Conservation (phyloP, 2,797 vertebrate genomes). For the Pseudotriccus pelzelni region DNA sequence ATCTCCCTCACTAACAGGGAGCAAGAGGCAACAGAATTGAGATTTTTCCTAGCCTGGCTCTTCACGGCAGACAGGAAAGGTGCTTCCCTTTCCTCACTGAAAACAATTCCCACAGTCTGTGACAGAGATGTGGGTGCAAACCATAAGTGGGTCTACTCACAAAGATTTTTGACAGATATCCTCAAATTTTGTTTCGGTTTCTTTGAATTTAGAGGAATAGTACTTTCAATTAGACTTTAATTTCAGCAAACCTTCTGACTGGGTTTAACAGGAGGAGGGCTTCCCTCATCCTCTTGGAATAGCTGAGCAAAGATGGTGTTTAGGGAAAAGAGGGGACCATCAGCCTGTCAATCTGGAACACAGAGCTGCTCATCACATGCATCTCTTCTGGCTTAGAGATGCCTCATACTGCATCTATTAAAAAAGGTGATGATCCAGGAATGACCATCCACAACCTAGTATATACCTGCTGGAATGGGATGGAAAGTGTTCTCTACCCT, state of each 20-base stretch:
- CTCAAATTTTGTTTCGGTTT: neutral
- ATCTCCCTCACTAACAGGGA: neutral
- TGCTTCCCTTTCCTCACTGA: neutral
- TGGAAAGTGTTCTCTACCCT: neutral
- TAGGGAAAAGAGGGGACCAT: neutral
- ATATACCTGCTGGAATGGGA: neutral
- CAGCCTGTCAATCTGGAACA: neutral
- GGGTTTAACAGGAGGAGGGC: neutral
- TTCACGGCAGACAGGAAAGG: fast-evolving
- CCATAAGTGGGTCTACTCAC: neutral
- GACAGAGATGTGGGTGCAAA: neutral
- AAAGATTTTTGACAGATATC: neutral
- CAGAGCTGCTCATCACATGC: fast-evolving
- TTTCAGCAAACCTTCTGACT: neutral
- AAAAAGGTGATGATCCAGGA: neutral
- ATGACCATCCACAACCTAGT: neutral
- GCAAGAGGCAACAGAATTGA: neutral
- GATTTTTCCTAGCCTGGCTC: neutral
- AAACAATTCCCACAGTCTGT: fast-evolving
- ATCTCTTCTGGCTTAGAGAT: neutral
- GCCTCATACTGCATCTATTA: neutral
- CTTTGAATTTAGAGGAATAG: neutral
- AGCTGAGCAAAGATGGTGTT: neutral
- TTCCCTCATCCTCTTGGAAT: neutral
- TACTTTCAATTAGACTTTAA: neutral